A percentile compares a stretch with the other conserved stretches of the same genome.
Evolutionary conservation across 2,797 vertebrate genomes (phyloP).

Genomic region (Gymnopithys bicolor): DNA sequence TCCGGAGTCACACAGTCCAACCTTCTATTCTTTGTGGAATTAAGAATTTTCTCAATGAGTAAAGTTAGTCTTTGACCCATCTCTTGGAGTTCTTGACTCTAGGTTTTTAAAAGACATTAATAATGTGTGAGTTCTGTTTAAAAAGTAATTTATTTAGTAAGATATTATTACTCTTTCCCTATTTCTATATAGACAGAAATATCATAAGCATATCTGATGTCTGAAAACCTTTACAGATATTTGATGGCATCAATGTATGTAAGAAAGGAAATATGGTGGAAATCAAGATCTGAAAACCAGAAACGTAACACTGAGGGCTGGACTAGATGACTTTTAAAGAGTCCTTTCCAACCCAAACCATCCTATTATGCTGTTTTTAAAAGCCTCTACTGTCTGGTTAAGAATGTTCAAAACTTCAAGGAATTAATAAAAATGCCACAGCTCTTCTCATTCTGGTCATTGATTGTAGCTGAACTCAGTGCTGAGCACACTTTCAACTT

Average conservation of each 20-base stretch:
- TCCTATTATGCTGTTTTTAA: background rate
- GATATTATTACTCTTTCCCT: background rate
- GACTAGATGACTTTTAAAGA: background rate
- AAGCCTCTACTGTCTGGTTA: background rate
- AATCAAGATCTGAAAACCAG: background rate
- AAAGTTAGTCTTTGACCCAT: background rate
- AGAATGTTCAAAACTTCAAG: background rate
- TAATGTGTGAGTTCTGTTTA: background rate
- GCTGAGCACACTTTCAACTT: background rate
- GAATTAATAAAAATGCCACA: background rate
- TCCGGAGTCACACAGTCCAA: background rate
- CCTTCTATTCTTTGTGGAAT: background rate
- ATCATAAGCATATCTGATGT: background rate
- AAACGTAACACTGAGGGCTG: background rate
- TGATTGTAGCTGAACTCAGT: background rate
- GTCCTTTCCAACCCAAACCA: background rate
- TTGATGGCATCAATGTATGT: rapidly evolving
- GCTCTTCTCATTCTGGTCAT: background rate
- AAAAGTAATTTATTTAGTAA: background rate
- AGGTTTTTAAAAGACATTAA: background rate
- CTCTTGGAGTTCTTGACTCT: background rate
- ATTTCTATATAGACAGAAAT: background rate
- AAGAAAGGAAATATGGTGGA: background rate
- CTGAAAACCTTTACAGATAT: background rate
- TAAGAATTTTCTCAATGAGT: background rate